phyloP scores from a whole-genome alignment of 2,888 invertebrate species.

The Troides helena region DNA sequence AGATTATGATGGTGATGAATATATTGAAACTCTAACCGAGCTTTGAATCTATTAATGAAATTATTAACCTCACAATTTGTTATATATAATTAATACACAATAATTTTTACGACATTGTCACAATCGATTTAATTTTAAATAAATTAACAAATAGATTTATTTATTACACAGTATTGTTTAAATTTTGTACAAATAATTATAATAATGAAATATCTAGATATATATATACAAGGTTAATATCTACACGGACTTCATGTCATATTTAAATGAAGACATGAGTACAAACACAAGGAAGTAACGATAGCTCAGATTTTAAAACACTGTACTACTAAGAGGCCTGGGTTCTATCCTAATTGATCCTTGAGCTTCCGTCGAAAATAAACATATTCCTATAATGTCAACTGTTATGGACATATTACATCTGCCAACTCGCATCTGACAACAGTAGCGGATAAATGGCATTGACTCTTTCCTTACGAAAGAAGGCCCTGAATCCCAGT shows the following conservation, averaged over 20 bases:
- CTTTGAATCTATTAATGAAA: conserved; percentile 7
- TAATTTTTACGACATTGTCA: background rate
- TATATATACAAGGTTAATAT: background rate
- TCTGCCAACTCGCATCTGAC: too few relatives aligned
- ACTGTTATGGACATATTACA: too few relatives aligned
- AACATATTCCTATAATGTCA: too few relatives aligned
- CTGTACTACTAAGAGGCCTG: too few relatives aligned
- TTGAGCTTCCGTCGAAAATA: too few relatives aligned
- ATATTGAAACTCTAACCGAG: background rate
- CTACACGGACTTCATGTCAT: background rate
- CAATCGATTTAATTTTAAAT: conserved; percentile 1
- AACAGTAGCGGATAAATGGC: too few relatives aligned
- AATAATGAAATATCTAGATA: background rate
- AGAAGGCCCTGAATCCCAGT: too few relatives aligned
- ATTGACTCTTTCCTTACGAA: too few relatives aligned
- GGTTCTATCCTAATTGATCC: too few relatives aligned
- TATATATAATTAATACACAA: background rate
- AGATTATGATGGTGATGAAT: background rate
- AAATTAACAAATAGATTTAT: background rate
- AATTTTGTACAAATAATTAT: background rate
- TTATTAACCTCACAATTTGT: background rate
- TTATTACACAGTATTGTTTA: conserved; percentile 3
- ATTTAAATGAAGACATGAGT: background rate
- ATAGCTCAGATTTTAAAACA: too few relatives aligned
- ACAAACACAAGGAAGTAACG: background rate